Evolutionary conservation across 2,888 invertebrate species (phyloP).

Genomic region (Tromatobia lineatoria): DNA sequence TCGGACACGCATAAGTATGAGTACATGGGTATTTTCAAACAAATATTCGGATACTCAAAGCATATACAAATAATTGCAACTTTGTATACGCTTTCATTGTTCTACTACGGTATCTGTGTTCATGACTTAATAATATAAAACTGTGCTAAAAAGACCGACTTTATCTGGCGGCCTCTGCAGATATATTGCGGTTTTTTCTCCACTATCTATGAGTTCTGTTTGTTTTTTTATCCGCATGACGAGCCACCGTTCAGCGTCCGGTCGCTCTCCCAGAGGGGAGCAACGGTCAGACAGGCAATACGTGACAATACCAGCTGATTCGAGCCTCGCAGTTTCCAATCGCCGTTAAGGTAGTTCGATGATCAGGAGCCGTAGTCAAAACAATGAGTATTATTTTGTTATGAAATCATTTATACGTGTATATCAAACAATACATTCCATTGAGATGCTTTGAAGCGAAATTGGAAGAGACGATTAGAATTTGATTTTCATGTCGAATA

Average conservation of each 20-base stretch:
- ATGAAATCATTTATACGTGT: conserved; percentile 6
- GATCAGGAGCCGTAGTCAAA: conserved; percentile 10
- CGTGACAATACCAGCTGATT: too few species aligned
- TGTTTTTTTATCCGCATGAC: conserved; percentile 35
- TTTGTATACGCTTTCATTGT: too few species aligned
- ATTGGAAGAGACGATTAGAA: not conserved
- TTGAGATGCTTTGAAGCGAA: not conserved
- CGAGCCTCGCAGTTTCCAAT: too few species aligned
- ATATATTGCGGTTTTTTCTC: not conserved
- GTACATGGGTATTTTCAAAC: too few species aligned
- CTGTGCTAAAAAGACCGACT: not conserved
- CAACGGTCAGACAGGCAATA: not conserved
- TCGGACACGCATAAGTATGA: too few species aligned
- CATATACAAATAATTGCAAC: not conserved
- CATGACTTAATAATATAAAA: not conserved
- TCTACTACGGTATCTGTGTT: not conserved
- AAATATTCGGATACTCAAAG: too few species aligned
- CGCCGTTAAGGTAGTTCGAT: conserved; percentile 20
- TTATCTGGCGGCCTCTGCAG: not conserved
- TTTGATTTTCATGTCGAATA: too few species aligned
- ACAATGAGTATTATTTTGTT: not conserved
- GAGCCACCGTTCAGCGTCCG: conserved; percentile 48
- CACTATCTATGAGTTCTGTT: not conserved
- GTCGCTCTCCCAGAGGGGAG: not conserved
- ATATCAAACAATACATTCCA: conserved; percentile 1